These are phyloP conservation scores for Drosophila sp. DNA, from an alignment of 1,140 invertebrate species.

Conservation along the genomic window DNA sequence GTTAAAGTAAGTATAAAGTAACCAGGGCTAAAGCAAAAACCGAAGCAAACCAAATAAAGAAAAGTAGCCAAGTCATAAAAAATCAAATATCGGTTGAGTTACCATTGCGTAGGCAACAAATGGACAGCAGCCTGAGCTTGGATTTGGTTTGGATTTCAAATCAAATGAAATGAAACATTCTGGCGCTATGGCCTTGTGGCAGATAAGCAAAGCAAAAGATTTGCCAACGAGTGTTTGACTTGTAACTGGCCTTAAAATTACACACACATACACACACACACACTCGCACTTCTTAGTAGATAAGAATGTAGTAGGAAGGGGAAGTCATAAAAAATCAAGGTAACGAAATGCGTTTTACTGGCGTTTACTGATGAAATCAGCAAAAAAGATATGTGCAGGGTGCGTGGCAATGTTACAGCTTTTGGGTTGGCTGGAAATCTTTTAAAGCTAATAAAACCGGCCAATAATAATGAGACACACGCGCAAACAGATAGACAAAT, in stretches of 20 bases:
- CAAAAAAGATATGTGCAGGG: slow-evolving; percentile 47
- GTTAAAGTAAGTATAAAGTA: slow-evolving; percentile 20
- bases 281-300: slow-evolving; percentile 18
- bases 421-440: slow-evolving; percentile 60
- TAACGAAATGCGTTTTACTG: slow-evolving; percentile 74
- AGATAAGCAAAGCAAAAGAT: slow-evolving; percentile 58
- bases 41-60: slow-evolving; percentile 26
- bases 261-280: slow-evolving; percentile 34
- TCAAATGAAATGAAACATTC: slow-evolving; percentile 65
- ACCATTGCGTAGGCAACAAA: slow-evolving; percentile 44
- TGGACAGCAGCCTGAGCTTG: slow-evolving; percentile 25
- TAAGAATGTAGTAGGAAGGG: neutral
- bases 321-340: slow-evolving; percentile 70
- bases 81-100: slow-evolving; percentile 71
- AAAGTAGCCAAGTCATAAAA: slow-evolving; percentile 67
- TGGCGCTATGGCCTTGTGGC: slow-evolving; percentile 21
- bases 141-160: slow-evolving; percentile 20
- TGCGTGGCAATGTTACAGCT: neutral
- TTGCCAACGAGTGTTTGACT: slow-evolving; percentile 47
- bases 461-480: slow-evolving; percentile 65
- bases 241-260: slow-evolving; percentile 39
- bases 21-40: neutral
- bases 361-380: slow-evolving; percentile 78
- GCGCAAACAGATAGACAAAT: slow-evolving; percentile 18
- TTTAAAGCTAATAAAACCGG: slow-evolving; percentile 75